Base-by-base conservation (phyloP, 2,113 vertebrate genomes). In the Psilopogon haemacephalus region DNA sequence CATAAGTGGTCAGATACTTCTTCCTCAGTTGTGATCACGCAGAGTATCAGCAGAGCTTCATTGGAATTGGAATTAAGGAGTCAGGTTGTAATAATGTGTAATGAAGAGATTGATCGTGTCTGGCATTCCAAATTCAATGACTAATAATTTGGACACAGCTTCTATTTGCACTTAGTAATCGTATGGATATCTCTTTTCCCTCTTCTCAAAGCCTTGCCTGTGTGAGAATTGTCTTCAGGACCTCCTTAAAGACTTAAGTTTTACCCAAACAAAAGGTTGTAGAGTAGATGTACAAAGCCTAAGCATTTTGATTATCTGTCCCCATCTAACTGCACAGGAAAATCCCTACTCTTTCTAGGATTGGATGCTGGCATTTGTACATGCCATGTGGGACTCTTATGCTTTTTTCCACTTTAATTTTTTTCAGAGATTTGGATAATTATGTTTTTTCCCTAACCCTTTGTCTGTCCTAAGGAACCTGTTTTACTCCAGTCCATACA, bases 111-210 rank as follows among this genome's bases (percentile, higher is more conserved):
- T 8, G 16, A 2, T 80, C 27, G 18, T 9, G 5, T 91, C 73
- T 88, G 42, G 26, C 38, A 33, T 33, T 84, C 46, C 65, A 70
- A 7, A 64, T 69, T 71, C 46, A 58, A 35, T 74, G 56, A 74
- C 76, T 3, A 3, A 10, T 68, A 60, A 42, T 67, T 86, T 44
- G 32, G 21, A 70, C 18, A 16, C 14, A 75, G 44, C 44, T 76
- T 84, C 82, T 67, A 17, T 44, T 91, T 84, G 27, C 28, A 26
- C 44, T 55, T 86, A 71, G 11, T 63, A 68, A 81, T 67, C 23
- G 15, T 38, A 44, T 0, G 42, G 0, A 8, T 65, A 32, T 13
- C 6, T 70, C 37, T 90, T 78, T 56, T 88, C 30, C 33, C 4
- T 64, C 23, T 86, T 21, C 18, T 72, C 15, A 24, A 63, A 83